These are phyloP conservation scores for Thelaira solivaga DNA, from an alignment of 2,888 invertebrate genomes.

Conservation along the genomic window DNA sequence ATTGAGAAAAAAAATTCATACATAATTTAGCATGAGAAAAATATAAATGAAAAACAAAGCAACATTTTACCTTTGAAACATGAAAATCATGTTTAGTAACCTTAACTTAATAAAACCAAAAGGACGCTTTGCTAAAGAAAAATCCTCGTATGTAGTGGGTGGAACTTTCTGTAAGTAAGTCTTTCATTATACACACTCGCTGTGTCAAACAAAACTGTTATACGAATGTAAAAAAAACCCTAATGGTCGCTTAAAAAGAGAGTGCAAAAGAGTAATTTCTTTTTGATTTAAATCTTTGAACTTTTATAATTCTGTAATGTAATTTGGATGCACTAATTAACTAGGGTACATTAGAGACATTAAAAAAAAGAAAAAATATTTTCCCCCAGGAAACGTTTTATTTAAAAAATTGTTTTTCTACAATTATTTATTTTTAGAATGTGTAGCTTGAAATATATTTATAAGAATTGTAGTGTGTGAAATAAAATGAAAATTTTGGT, in stretches of 20 bases:
- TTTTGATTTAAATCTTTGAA: too few species aligned
- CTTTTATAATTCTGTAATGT: too few species aligned
- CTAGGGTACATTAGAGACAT: too few species aligned
- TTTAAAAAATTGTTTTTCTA: too few species aligned
- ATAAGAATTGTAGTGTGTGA: too few species aligned
- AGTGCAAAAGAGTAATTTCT: too few species aligned
- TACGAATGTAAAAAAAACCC: background rate
- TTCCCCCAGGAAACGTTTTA: too few species aligned
- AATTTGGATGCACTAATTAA: too few species aligned
- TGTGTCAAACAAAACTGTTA: background rate
- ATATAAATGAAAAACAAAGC: background rate
- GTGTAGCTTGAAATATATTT: too few species aligned
- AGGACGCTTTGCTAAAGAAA: background rate
- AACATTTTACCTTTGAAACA: conserved; percentile 28
- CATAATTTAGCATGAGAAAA: background rate
- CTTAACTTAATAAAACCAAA: conserved; percentile 17
- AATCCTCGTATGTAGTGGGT: background rate
- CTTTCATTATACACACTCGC: conserved; percentile 40
- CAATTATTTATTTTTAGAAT: too few species aligned
- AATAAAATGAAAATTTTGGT: too few species aligned
- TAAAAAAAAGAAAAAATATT: too few species aligned
- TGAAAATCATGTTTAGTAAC: conserved; percentile 36
- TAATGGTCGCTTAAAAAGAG: background rate
- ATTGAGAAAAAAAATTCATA: background rate
- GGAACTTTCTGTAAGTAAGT: background rate